Conservation (phyloP, 2,797 vertebrate species). For the Vireo griseus region DNA sequence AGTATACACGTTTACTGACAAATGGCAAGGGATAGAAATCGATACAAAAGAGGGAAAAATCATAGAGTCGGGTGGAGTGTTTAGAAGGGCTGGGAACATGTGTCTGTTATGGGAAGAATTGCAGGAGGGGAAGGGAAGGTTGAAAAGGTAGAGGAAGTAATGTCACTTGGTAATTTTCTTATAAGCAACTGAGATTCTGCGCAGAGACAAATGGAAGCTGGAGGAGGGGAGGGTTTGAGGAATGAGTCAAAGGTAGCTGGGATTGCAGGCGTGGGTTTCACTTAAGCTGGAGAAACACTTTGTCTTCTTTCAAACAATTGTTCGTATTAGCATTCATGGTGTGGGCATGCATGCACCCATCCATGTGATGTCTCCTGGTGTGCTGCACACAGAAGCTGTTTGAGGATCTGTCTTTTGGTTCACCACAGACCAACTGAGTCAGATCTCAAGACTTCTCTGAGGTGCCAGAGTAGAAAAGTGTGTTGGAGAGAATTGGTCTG, state of each 20-base stretch:
- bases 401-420: background rate
- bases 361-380: constrained; percentile 26
- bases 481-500: background rate
- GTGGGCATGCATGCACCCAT: constrained; percentile 41
- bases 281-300: constrained; percentile 46
- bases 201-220: constrained; percentile 5
- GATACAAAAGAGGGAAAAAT: background rate
- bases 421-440: background rate
- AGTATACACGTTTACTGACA: background rate
- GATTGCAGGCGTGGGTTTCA: constrained; percentile 60
- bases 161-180: constrained; percentile 9
- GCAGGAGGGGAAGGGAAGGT: background rate
- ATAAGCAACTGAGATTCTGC: background rate
- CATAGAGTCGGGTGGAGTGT: background rate
- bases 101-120: background rate
- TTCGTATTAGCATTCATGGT: constrained; percentile 13
- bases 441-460: background rate
- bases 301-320: constrained; percentile 53
- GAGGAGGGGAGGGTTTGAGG: constrained; percentile 37
- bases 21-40: background rate
- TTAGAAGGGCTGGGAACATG: background rate
- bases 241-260: constrained; percentile 63
- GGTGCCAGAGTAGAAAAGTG: background rate
- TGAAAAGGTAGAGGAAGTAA: background rate
- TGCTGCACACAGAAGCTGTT: background rate